Evolutionary conservation across 2,797 vertebrate genomes (phyloP), one percentile per base, ranked within the genome.

Genomic region (Tarsius wallacei): DNA sequence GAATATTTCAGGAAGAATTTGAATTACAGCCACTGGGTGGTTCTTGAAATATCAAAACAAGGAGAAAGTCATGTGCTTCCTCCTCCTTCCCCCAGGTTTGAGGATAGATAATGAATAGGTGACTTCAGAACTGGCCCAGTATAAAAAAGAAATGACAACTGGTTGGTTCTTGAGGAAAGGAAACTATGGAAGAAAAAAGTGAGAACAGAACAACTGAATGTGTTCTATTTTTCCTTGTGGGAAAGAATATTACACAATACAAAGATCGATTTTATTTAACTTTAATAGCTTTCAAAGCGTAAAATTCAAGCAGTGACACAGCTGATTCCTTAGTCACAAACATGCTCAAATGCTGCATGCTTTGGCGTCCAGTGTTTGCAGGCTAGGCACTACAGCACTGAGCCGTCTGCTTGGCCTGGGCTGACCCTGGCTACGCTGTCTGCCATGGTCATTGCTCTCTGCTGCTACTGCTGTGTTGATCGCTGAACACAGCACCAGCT

Each of bases 31-130:
- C 77, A 81, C 81, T 85, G 90, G 87, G 94, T 86, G 68, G 71
- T 97, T 96, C 87, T 90, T 31, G 64, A 97, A 95, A 89, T 93
- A 96, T 53, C 88, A 85, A 97, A 97, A 92, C 57, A 87, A 90
- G 85, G 91, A 84, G 66, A 85, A 93, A 95, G 28, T 93, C 93
- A 31, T n/a, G 36, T 94, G 36, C 26, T 61, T 89, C 51, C 26
- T 49, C 24, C 4, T n/a, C 53, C 57, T 64, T 89, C 63, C 36
- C 55, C 21, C 31, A 93, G 94, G 55, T 87, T 78, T 51, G 49
- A 42, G 77, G 76, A 63, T 80, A 85, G 90, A 70, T 95, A 22
- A 91, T 94, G 53, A 96, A 94, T 73, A 93, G 17, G 49, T 87
- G 78, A 94, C 80, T 94, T 97, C 70, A 94, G 89, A 87, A 61